Percentiles rank a stretch among this genome's conserved stretches.
These are phyloP conservation scores for Mactra quadrangularis DNA, from an alignment of 1,140 invertebrate genomes.

Conservation along the genomic window DNA sequence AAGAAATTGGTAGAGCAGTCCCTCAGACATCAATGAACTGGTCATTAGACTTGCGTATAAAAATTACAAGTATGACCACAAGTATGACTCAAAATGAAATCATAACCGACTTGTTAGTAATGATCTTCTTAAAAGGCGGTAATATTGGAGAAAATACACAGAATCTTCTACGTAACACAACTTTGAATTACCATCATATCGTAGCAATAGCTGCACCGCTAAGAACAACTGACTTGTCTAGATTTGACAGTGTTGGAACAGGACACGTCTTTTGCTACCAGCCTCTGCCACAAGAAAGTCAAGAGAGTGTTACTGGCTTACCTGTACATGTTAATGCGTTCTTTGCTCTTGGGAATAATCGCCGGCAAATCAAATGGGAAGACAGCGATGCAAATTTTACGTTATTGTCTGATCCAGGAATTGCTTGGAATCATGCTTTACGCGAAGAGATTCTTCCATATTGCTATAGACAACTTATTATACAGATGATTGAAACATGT, in stretches of 20 bases:
- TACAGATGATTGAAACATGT: not conserved
- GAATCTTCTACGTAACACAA: slow-evolving; percentile 14
- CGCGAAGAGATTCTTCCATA: slow-evolving; percentile 63
- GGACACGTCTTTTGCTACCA: slow-evolving; percentile 75
- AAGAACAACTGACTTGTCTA: not conserved
- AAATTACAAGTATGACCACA: not conserved
- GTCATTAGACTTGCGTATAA: not conserved
- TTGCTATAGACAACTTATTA: slow-evolving; percentile 55
- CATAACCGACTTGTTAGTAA: slow-evolving; percentile 3
- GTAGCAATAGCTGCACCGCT: slow-evolving; percentile 65
- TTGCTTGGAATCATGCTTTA: slow-evolving; percentile 74
- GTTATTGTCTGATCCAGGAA: slow-evolving; percentile 53
- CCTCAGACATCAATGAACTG: not conserved
- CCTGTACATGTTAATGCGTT: slow-evolving; percentile 76
- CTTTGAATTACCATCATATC: slow-evolving; percentile 62
- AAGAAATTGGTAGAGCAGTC: not conserved
- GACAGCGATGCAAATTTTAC: slow-evolving; percentile 28
- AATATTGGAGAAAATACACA: not conserved
- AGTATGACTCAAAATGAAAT: not conserved
- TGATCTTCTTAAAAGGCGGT: slow-evolving; percentile 34
- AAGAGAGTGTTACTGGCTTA: slow-evolving; percentile 67
- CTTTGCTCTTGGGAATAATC: slow-evolving; percentile 73
- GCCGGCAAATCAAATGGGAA: slow-evolving; percentile 73
- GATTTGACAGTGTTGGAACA: not conserved
- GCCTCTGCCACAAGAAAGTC: slow-evolving; percentile 69